Percentiles rank a stretch among this genome's conserved stretches.
Conservation (phyloP, 2,888 invertebrate genomes). For the Leptinotarsa rubiginosa region DNA sequence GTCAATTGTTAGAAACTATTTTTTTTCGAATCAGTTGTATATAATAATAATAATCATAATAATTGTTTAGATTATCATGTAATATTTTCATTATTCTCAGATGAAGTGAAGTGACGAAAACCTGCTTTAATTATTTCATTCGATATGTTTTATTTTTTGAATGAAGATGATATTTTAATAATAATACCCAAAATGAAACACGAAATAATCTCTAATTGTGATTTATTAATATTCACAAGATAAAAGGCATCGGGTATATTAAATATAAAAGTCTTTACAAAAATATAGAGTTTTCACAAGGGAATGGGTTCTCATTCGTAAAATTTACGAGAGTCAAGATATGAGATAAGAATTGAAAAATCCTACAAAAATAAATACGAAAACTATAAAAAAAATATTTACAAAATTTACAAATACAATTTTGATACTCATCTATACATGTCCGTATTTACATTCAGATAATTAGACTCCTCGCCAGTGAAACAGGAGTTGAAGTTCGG, state of each 20-base stretch:
- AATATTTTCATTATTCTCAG: too few species aligned
- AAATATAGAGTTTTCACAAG: conserved; percentile 20
- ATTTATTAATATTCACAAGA: conserved; percentile 48
- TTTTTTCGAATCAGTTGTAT: too few species aligned
- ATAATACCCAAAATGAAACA: not conserved
- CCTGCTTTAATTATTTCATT: too few species aligned
- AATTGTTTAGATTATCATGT: too few species aligned
- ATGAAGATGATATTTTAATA: not conserved
- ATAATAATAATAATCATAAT: too few species aligned
- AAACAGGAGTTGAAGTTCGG: conserved; percentile 54
- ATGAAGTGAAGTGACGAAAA: too few species aligned
- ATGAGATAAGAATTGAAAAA: conserved; percentile 35
- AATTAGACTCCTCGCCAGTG: conserved; percentile 57
- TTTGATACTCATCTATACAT: conserved; percentile 61
- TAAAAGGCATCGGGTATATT: conserved; percentile 49
- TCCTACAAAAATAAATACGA: conserved; percentile 59
- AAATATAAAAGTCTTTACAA: conserved; percentile 37
- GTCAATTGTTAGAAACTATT: too few species aligned
- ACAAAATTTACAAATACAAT: conserved; percentile 57
- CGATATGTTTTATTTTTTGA: not conserved
- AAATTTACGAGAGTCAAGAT: conserved; percentile 45
- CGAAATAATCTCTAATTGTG: conserved; percentile 22
- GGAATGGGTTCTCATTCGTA: conserved; percentile 12
- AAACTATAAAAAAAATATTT: conserved; percentile 57
- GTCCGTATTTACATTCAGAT: conserved; percentile 60